These are phyloP conservation scores for Dufourea novaeangliae DNA, from an alignment of 1,140 invertebrate species.

Conservation along the genomic window DNA sequence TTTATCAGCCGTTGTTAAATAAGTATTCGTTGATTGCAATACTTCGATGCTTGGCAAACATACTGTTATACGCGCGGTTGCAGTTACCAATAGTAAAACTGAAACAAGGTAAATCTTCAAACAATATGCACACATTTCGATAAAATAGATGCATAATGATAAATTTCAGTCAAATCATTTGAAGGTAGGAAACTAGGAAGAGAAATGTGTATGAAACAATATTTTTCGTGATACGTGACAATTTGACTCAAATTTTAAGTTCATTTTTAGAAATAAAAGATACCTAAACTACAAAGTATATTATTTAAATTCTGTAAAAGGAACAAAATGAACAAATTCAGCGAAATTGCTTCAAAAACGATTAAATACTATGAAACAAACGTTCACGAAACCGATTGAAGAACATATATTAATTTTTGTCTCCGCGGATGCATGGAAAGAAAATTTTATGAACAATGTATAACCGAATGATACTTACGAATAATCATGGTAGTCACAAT, in stretches of 20 bases:
- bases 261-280: background rate
- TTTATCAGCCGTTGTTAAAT: constrained; percentile 83
- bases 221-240: background rate
- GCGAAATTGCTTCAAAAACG: background rate
- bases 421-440: background rate
- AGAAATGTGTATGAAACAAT: background rate
- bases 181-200: background rate
- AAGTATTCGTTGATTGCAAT: constrained; percentile 80
- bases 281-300: background rate
- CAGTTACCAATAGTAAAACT: constrained; percentile 59
- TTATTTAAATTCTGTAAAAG: background rate
- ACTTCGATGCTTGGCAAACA: constrained; percentile 30
- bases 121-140: background rate
- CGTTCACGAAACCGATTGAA: background rate
- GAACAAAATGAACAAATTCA: background rate
- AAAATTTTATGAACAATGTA: background rate
- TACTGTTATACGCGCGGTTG: constrained; percentile 37
- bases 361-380: background rate
- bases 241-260: background rate
- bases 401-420: background rate
- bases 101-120: constrained; percentile 26
- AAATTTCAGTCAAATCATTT: background rate
- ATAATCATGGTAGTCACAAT: constrained; percentile 68
- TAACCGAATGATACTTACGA: constrained; percentile 69
- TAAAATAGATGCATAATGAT: background rate